A percentile compares a stretch with the other conserved stretches of the same genome.
phyloP scores from a whole-genome alignment of 2,113 vertebrate species.

The Bothrops jararaca region DNA sequence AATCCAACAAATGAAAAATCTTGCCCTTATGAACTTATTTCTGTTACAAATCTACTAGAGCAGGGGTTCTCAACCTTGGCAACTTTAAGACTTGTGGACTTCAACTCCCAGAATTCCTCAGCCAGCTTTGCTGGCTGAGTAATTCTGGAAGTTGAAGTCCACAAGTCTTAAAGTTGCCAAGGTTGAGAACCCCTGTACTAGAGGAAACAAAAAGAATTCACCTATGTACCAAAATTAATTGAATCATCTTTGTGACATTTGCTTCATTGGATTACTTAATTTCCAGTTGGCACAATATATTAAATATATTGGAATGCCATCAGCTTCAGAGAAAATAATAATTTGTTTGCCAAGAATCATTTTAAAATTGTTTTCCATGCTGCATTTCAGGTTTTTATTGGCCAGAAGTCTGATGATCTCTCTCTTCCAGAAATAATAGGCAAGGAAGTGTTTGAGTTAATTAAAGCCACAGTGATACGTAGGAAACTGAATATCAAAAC shows the following conservation, averaged over 20 bases:
- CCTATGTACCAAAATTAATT: neutral
- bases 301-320: neutral
- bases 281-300: neutral
- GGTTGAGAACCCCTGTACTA: no score
- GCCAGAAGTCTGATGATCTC: slow-evolving; percentile 59
- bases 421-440: slow-evolving; percentile 56
- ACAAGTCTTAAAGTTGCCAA: no score
- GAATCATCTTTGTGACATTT: neutral
- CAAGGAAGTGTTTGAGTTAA: slow-evolving; percentile 59
- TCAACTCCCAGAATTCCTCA: no score
- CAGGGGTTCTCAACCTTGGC: no score
- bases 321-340: neutral
- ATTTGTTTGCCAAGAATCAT: neutral
- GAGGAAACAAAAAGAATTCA: neutral
- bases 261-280: neutral
- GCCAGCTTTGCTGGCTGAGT: no score
- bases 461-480: slow-evolving; percentile 47
- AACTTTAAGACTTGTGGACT: no score
- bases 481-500: slow-evolving; percentile 42
- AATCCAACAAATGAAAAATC: neutral
- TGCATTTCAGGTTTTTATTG: slow-evolving; percentile 56
- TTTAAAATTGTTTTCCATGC: neutral
- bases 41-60: neutral
- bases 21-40: neutral
- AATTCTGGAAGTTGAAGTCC: no score